These are phyloP conservation scores for Corvus hawaiiensis DNA, from an alignment of 2,113 vertebrate genomes.

Conservation along the genomic window DNA sequence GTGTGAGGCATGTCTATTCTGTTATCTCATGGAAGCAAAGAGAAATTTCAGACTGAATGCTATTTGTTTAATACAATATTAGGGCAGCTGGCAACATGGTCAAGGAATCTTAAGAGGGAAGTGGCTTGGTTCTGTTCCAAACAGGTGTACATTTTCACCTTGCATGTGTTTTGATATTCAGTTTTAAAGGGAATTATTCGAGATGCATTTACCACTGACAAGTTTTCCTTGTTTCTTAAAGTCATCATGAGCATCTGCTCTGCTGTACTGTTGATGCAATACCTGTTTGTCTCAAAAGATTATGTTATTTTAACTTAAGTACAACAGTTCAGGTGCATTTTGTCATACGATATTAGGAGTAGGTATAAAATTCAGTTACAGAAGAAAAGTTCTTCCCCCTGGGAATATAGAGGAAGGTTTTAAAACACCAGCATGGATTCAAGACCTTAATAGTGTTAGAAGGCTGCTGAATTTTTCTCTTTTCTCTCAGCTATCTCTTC, in stretches of 20 bases:
- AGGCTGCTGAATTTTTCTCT: neutral
- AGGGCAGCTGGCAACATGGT: neutral
- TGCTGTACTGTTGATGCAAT: neutral
- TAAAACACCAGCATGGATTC: neutral
- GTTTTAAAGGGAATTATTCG: neutral
- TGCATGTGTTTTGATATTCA: neutral
- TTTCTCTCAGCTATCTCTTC: neutral
- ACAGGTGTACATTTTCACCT: neutral
- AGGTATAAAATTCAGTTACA: neutral
- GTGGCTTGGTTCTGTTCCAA: neutral
- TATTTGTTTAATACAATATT: neutral
- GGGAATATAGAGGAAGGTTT: neutral
- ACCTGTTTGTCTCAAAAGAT: neutral
- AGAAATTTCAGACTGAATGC: neutral
- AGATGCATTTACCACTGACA: neutral
- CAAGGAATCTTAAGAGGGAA: neutral
- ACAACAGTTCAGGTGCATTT: neutral
- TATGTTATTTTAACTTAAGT: neutral
- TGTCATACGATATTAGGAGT: fast-evolving
- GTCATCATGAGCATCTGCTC: neutral
- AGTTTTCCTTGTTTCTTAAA: neutral
- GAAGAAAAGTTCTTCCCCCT: neutral
- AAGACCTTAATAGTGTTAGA: neutral
- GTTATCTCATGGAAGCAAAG: neutral
- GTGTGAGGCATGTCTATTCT: neutral